Evolutionary conservation across 2,888 invertebrate species (phyloP), one percentile per base, ranked within the genome.

Genomic region (Coelinius sp.): DNA sequence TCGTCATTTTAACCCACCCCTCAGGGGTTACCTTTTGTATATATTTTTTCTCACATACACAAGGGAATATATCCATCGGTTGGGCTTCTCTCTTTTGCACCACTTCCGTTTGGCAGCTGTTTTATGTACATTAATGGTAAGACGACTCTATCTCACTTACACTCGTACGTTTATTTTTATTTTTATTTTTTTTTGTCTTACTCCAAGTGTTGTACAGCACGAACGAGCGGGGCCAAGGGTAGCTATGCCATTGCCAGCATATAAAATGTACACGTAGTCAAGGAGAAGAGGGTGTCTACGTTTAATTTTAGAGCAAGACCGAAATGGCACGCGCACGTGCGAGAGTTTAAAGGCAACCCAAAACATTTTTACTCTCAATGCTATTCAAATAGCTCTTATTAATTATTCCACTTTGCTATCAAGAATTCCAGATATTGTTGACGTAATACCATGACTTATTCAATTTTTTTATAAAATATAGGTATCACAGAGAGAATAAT

Each of bases 81-180:
- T 72, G 67, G 74, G 80, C 81, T 83, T 78, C 63, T 44, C 41
- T 38, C 81, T 80, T 78, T 72, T 75, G 74, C 76, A 8, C 75
- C 76, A 83, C 84, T 86, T 86, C 86, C 86, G 84, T 84, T 81
- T 79, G 84, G 81, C 85, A 85, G 85, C 85, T 85, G 85, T 81
- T 79, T 70, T 69, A 71, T 64, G 69, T 56, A 63, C 62, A 38
- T 20, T 14, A 44, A 62, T 31, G 56, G 56, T n/a, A 53, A 56
- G 27, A 27, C 17, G 14, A 17, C 31, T 59, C 20, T 35, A 31
- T 59, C 35, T 35, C 27, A 53, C 53, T 53, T 20, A 2, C 59
- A 8, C 59, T 27, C 14, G 25, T 20, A 35, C 20, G 31, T 59
- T 10, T 59, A 35, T 17, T 14, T 59, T n/a, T 10, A 46, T 49